Evolutionary conservation across 2,888 invertebrate species (phyloP), one percentile per base, ranked within the genome.

Genomic region (Phasia obesa): DNA sequence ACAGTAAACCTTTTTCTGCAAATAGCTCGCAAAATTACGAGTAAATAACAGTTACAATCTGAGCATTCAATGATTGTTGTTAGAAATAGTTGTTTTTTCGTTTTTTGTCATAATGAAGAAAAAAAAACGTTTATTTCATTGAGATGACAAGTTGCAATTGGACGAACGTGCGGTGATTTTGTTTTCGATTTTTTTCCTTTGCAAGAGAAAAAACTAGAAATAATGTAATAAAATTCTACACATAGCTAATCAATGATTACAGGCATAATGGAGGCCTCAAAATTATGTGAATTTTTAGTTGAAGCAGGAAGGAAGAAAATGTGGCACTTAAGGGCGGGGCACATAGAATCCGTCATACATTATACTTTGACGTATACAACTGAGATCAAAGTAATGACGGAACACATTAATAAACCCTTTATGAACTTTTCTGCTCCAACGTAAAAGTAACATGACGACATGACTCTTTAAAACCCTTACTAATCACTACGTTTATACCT

Each of bases 151-250:
- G 55, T 70, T 81, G 64, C 70, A 81, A 81, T 81, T 81, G 75
- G 35, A 51, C 55, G 75, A 81, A 81, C 75, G 81, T 81, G 81
- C 64, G 57, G 44, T 70, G 75, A 79, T 59, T 73, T 79, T 59
- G 13, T 25, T 19, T 55, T 65, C n/a, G n/a, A 11, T 23, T 42
- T 15, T 15, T 42, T 13, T 21, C 23, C 19, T 23, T n/a, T 21
- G 5, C 4, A 13, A 9, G 21, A 42, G 21, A 51, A 65, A 31
- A 53, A 59, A 51, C 47, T 69, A 62, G 11, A n/a, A 44, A 65
- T 57, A 57, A 67, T 67, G 27, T 21, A 51, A 69, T 69, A 69
- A 76, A 69, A 76, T 59, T 76, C 44, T 53, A 17, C 31, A 35
- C 65, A 53, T 60, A 65, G 19, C 57, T 65, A 59, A 73, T 79